These are phyloP conservation scores for Petrolisthes cinctipes DNA, from an alignment of 2,888 invertebrate genomes.

Conservation along the genomic window DNA sequence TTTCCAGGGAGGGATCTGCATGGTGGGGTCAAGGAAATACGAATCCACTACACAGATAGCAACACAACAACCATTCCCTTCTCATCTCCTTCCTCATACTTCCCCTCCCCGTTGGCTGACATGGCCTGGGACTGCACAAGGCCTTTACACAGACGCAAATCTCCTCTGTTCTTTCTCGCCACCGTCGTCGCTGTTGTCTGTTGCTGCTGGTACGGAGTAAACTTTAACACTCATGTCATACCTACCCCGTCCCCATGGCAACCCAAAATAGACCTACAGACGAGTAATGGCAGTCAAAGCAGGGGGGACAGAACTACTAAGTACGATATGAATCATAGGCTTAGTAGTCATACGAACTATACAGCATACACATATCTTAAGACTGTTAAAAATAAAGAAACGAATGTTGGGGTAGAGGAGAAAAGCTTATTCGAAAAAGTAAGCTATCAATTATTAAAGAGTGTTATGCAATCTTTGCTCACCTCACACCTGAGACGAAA, in stretches of 20 bases:
- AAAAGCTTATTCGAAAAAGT: background rate
- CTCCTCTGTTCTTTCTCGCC: background rate
- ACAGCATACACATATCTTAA: too few species aligned
- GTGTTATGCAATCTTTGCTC: background rate
- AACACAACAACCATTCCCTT: background rate
- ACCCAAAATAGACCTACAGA: too few species aligned
- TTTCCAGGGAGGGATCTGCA: background rate
- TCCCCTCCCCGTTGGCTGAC: background rate
- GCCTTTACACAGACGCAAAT: background rate
- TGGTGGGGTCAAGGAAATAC: background rate
- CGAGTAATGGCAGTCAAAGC: too few species aligned
- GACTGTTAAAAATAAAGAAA: background rate
- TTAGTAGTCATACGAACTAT: too few species aligned
- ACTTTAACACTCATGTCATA: too few species aligned
- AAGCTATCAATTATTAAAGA: background rate
- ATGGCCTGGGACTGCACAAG: background rate
- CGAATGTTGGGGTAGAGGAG: background rate
- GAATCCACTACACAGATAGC: background rate
- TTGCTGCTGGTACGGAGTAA: background rate
- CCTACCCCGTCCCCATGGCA: too few species aligned
- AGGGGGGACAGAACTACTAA: too few species aligned
- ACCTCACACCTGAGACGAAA: background rate
- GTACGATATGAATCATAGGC: too few species aligned
- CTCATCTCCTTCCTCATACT: conserved; percentile 1
- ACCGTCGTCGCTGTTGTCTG: background rate